Evolutionary conservation across 2,888 invertebrate species (phyloP), one percentile per base, ranked within the genome.

Genomic region (Trichacis sp.): DNA sequence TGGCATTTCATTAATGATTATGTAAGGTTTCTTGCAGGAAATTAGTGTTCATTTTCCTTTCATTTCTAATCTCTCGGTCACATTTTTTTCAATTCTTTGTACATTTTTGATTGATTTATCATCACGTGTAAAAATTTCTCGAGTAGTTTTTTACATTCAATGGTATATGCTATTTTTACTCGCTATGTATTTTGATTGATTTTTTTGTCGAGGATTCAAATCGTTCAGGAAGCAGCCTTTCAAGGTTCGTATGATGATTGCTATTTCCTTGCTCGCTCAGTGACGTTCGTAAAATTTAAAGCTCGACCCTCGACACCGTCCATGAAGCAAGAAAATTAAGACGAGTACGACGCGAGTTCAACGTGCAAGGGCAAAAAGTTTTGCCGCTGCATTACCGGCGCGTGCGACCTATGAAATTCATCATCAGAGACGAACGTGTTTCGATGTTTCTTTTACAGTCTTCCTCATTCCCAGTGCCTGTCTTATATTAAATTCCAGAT

Each of bases 281-380:
- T 48, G 60, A 36, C 50, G 56, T 62, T 43, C 56, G 8, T 24
- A 63, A 63, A 63, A 48, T 54, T 54, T 57, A 48, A 30, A 57
- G 49, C 47, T 47, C 40, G 52, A 52, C 42, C 53, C 36, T 47
- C 18, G 43, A 36, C 47, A 33, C 30, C 51, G 38, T 48, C 43
- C 45, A 49, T 57, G 56, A 63, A 57, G 49, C 45, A 56, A 19
- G 24, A 30, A 64, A 64, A 55, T 64, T 54, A 58, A 64, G 54
- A 64, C 42, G 42, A 63, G 53, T 48, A 48, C 55, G 58, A 55
- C 58, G 24, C 24, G 38, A 51, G 54, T 58, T 54, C 43, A 58
- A 24, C 58, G n/a, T n/a, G n/a, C 18, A 54, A 50, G 50, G 51
- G 43, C 46, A 64, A 58, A 57, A 64, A 64, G 30, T 49, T 63